Base-by-base conservation (phyloP, 2,888 invertebrate genomes). In the Apamea epomidion region DNA sequence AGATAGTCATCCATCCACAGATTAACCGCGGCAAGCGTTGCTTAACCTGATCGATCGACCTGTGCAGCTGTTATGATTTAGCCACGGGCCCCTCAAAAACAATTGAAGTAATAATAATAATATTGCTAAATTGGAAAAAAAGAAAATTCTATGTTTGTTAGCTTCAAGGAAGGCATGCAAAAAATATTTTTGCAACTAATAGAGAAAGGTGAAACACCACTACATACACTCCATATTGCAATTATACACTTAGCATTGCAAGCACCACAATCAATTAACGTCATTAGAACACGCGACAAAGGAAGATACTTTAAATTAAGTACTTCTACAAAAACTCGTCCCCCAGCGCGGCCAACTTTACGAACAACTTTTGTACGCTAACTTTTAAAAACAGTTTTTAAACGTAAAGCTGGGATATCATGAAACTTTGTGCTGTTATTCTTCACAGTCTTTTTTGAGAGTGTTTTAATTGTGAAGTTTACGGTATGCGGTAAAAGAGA, bases 331-430 rank as follows among this genome's bases (percentile, higher is more conserved):
- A 85, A 84, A 74, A 45, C 29, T 51, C 16, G 65, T 83, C 51
- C 51, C n/a, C 54, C 8, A 54, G 12, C 48, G 37, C 80, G 45
- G 12, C 75, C 21, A 21, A 54, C 54, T 54, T 54, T 18, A 58
- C 74, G 74, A 42, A 62, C 32, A 85, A 85, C 75, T 83, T 82
- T 73, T 74, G 45, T 76, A n/a, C 73, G 70, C 60, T 16, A 86
- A 82, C 74, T 84, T 85, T 85, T 62, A 58, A 74, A 81, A 74
- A 64, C 85, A 62, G 68, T 68, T 74, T 83, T 80, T 72, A 85
- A 74, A 42, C 62, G 58, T 74, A 25, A 80, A 85, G 74, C 85
- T 58, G 65, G 74, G 18, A 70, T 72, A 84, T 69, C 80, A 25
- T 48, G 45, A 42, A 72, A 72, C 58, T 72, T 74, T 64, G 14